These are phyloP conservation scores for Zaprionus inermis DNA, from an alignment of 1,140 invertebrate genomes.

Conservation along the genomic window DNA sequence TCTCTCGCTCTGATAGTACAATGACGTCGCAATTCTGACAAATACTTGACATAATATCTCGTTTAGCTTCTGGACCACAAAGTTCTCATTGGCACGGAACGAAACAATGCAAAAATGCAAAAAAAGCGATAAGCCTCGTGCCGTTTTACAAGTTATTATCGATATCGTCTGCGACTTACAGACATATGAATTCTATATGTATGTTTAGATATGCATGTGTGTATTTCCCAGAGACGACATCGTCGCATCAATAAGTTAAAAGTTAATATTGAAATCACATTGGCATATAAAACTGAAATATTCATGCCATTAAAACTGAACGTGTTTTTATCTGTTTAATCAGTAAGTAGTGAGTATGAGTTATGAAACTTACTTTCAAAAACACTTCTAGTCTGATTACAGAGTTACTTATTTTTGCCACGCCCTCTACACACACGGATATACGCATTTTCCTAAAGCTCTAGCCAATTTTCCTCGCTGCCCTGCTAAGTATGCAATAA, in stretches of 20 bases:
- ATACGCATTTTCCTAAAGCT: too few species aligned
- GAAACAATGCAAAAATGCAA: slow-evolving; percentile 9
- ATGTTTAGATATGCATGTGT: neutral
- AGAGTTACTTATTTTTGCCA: neutral
- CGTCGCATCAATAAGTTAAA: neutral
- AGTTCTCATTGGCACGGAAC: neutral
- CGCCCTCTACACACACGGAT: neutral
- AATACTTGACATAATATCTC: slow-evolving; percentile 37
- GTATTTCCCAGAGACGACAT: neutral
- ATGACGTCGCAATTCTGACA: slow-evolving; percentile 37
- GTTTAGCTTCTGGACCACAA: slow-evolving; percentile 37
- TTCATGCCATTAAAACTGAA: neutral
- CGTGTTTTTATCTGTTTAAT: neutral
- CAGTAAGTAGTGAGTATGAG: neutral
- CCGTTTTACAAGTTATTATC: slow-evolving; percentile 1
- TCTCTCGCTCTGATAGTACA: slow-evolving; percentile 22
- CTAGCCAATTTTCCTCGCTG: neutral
- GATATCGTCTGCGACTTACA: neutral
- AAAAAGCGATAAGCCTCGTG: slow-evolving; percentile 30
- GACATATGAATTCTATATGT: neutral
- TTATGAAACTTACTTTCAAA: neutral
- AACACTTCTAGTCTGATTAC: neutral
- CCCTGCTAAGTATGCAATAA: slow-evolving; percentile 51
- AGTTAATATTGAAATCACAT: neutral
- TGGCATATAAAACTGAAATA: too few species aligned